phyloP scores from a whole-genome alignment of 2,888 invertebrate genomes.

The Stenchaetothrips biformis region DNA sequence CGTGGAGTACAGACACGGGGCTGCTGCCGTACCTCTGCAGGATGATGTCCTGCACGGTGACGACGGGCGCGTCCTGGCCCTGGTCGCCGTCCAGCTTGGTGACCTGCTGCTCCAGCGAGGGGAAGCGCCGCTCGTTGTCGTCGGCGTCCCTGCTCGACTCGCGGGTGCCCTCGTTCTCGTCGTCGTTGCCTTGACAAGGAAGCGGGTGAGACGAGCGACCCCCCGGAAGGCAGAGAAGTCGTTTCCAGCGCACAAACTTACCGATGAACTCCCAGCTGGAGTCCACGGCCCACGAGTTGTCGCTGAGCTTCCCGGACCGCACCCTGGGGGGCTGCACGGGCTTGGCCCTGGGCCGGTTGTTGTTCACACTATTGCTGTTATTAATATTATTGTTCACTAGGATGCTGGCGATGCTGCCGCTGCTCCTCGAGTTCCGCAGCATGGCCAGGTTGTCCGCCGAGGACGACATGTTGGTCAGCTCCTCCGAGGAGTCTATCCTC shows the following conservation, averaged over 20 bases:
- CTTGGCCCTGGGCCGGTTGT: slow-evolving; percentile 54
- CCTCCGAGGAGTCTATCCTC: slow-evolving; percentile 46
- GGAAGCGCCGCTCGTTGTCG: slow-evolving; percentile 38
- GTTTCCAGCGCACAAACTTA: slow-evolving; percentile 45
- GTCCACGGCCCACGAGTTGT: slow-evolving; percentile 73
- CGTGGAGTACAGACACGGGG: neutral
- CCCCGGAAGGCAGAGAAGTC: too few relatives aligned
- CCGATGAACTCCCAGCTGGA: slow-evolving; percentile 88
- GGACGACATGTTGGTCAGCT: slow-evolving; percentile 51
- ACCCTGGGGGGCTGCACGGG: slow-evolving; percentile 68
- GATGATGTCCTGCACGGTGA: slow-evolving; percentile 72
- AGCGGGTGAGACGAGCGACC: neutral
- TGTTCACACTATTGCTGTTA: neutral
- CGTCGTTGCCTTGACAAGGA: slow-evolving; percentile 48
- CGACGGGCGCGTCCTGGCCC: slow-evolving; percentile 50
- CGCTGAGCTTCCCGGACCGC: slow-evolving; percentile 45
- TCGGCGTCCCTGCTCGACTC: neutral
- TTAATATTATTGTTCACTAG: neutral
- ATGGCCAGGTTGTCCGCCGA: slow-evolving; percentile 64
- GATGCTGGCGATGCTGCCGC: slow-evolving; percentile 32
- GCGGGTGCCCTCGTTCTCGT: slow-evolving; percentile 41
- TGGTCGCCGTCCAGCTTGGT: slow-evolving; percentile 48
- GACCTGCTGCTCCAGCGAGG: slow-evolving; percentile 40
- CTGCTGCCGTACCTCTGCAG: slow-evolving; percentile 56
- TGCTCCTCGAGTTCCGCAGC: slow-evolving; percentile 39